Evolutionary conservation across 2,113 vertebrate genomes (phyloP).

Genomic region (Montifringilla adamsi): DNA sequence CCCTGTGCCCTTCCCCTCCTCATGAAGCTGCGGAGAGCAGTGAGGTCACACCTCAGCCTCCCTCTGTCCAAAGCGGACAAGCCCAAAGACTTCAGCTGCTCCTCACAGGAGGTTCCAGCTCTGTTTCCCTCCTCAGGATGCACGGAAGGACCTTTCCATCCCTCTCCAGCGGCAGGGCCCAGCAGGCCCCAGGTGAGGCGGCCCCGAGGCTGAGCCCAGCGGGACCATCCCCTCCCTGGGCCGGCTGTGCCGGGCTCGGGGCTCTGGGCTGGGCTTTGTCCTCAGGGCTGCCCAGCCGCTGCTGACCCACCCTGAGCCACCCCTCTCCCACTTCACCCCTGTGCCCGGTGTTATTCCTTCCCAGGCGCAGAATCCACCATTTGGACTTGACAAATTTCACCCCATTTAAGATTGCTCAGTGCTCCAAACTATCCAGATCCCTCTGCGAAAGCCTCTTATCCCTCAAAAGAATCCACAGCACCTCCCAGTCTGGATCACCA

Average conservation of each 20-base stretch:
- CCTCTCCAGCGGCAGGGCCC: background rate
- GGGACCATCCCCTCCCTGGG: background rate
- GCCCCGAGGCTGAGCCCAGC: background rate
- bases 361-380: background rate
- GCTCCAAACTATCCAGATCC: background rate
- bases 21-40: background rate
- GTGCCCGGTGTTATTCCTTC: rapidly evolving
- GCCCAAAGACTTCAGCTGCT: background rate
- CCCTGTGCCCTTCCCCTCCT: background rate
- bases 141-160: background rate
- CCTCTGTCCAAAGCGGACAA: too few relatives aligned
- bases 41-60: too few relatives aligned
- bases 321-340: background rate
- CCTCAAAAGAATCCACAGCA: background rate
- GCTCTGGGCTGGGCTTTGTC: background rate
- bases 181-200: rapidly evolving
- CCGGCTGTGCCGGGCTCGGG: background rate
- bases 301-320: background rate
- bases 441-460: background rate
- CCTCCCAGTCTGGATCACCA: background rate
- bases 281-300: rapidly evolving
- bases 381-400: background rate
- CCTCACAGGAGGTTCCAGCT: background rate
- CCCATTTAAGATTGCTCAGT: background rate
- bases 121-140: background rate